These are phyloP conservation scores for Vannuccia rotundouncinata DNA, from an alignment of 2,888 invertebrate genomes.

Conservation along the genomic window DNA sequence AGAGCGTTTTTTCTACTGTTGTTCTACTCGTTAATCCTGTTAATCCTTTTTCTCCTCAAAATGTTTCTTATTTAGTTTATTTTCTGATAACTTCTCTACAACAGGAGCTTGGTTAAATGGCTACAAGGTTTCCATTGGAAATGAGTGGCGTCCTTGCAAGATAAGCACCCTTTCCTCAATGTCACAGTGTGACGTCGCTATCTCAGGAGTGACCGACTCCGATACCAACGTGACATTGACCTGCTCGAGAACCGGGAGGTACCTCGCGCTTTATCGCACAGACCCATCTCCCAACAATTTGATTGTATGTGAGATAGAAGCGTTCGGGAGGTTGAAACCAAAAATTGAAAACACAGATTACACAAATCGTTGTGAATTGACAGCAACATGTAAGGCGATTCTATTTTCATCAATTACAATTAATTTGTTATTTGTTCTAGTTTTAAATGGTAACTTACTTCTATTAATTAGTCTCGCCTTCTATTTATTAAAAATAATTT, in stretches of 20 bases:
- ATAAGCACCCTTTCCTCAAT: background rate
- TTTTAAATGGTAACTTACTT: background rate
- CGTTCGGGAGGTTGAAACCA: background rate
- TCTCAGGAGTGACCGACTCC: background rate
- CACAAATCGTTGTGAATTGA: constrained; percentile 1
- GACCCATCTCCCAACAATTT: background rate
- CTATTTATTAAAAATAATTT: background rate
- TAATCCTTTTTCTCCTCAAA: background rate
- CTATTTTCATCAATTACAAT: too few relatives aligned
- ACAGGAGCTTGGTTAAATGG: background rate
- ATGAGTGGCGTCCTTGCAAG: background rate
- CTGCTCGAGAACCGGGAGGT: background rate
- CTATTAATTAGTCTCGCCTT: background rate
- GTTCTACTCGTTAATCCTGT: background rate
- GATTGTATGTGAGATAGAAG: background rate
- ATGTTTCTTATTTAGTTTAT: background rate
- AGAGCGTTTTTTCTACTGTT: too few relatives aligned
- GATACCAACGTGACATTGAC: background rate
- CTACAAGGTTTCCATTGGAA: background rate
- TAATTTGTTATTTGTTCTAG: background rate
- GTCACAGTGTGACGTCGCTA: background rate
- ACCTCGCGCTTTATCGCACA: background rate
- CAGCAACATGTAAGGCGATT: background rate
- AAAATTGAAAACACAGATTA: background rate
- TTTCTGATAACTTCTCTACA: too few relatives aligned